Base-by-base conservation (phyloP, 2,113 vertebrate genomes). In the Hyla sarda region DNA sequence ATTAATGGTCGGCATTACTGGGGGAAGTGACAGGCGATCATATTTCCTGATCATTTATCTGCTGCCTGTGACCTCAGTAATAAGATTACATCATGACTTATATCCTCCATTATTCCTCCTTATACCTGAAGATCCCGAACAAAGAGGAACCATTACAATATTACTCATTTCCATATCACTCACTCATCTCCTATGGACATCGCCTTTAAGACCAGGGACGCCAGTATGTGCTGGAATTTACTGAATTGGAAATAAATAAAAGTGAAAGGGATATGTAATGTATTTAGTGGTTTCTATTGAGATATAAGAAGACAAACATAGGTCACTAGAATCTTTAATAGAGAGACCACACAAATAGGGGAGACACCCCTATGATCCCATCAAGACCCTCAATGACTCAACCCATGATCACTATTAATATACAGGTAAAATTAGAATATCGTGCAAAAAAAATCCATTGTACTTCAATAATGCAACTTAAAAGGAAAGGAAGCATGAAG, bases 61-160 rank as follows among this genome's bases (percentile, higher is more conserved):
- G 2, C 10, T 13, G 9, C 23, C 7, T 80, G 73, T 86, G 84
- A 86, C 76, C 84, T 45, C 45, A 80, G 84, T 80, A 80, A 80
- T 80, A 80, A 58, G 65, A 86, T 86, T 80, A 86, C 84, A 71
- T 86, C 76, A 86, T 86, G 84, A 86, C 52, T 76, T 81, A 86
- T 80, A 76, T 13, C 25, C 50, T 80, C 58, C n/a, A 80, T 86
- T 86, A 86, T 81, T 78, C 54, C 12, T 78, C 54, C 12, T 23
- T 9, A 17, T 48, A 80, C 67, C 50, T 72, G 23, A 17, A 14
- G 47, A 52, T 41, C 19, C 74, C 56, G 74, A 52, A 54, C 23
- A 37, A 58, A 79, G n/a, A 37, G 34, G 34, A 73, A 25, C 37
- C 47, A 32, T 75, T 47, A 75, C 45, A 75, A 50, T 16, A 50